Base-by-base conservation (phyloP, 2,797 vertebrate genomes). In the Vireo griseus region DNA sequence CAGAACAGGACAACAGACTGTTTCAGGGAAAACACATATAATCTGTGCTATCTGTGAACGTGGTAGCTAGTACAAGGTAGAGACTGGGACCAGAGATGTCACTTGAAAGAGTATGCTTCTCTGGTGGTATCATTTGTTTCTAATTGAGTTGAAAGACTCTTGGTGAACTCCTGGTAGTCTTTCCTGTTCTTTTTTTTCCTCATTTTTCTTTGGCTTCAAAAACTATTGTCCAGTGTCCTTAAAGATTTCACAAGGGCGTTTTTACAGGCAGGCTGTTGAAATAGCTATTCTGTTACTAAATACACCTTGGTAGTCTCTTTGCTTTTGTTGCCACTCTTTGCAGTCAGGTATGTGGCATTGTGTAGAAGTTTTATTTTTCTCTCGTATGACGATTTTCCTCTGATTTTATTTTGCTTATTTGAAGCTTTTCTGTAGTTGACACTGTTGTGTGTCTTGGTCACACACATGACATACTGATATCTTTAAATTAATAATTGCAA, bases 271-370 rank as follows among this genome's bases (percentile, higher is more conserved):
- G 24, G 15, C 72, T 54, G n/a, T 12, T 75, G 33, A 39, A 71
- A 5, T 37, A 67, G 20, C 35, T 48, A 0, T 69, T 69, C 7
- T 48, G 0, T 48, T 66, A 51, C 40, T 1, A 0, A 86, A 16
- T 50, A 28, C 2, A 25, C 29, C 20, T 44, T 24, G 13, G 16
- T 73, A 48, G 33, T 47, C 14, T 62, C 28, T 88, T 62, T 3
- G 2, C 5, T 71, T 55, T 21, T 71, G 39, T 55, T 62, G 39
- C 10, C 50, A 6, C 5, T 51, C 16, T 62, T n/a, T 73, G 33
- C 19, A 11, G 33, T 88, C 62, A 71, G 28, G 31, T 79, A 29
- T 2, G 5, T 84, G 42, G 33, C 40, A 14, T 21, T 16, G 16
- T 18, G 16, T 74, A 19, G 54, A 45, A 75, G n/a, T 51, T 47